These are phyloP conservation scores for Hemithea aestivaria DNA, from an alignment of 2,888 invertebrate species.

Conservation along the genomic window DNA sequence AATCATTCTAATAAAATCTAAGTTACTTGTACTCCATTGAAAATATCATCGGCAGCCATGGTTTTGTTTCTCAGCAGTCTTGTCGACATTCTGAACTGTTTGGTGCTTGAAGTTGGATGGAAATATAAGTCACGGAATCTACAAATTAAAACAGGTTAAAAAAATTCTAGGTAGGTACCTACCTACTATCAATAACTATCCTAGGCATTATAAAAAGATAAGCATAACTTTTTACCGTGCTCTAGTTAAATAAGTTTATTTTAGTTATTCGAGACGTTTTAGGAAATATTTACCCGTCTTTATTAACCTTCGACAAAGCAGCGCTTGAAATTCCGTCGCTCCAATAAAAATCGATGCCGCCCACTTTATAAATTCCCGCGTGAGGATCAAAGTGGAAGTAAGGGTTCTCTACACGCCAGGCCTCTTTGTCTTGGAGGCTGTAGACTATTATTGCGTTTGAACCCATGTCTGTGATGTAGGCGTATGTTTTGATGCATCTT, in stretches of 20 bases:
- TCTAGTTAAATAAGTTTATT: no score
- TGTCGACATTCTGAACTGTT: slow-evolving; percentile 87
- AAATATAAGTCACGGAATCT: slow-evolving; percentile 84
- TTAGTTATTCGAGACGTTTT: no score
- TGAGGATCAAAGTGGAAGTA: slow-evolving; percentile 89
- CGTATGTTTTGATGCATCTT: slow-evolving; percentile 80
- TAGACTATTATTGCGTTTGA: slow-evolving; percentile 87
- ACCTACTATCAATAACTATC: no score
- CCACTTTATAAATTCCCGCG: slow-evolving; percentile 83
- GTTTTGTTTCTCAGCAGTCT: slow-evolving; percentile 82
- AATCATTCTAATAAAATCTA: slow-evolving; percentile 9
- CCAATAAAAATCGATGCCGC: slow-evolving; percentile 89
- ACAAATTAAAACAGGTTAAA: slow-evolving; percentile 21
- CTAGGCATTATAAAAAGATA: no score
- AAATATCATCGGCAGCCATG: slow-evolving; percentile 77
- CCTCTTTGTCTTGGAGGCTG: slow-evolving; percentile 80
- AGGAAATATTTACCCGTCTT: slow-evolving; percentile 54
- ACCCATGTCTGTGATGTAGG: slow-evolving; percentile 86
- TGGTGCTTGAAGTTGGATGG: slow-evolving; percentile 86
- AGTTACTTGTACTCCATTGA: slow-evolving; percentile 81
- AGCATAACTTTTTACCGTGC: no score
- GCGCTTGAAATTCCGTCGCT: slow-evolving; percentile 87
- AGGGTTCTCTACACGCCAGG: slow-evolving; percentile 87
- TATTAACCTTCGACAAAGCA: slow-evolving; percentile 75
- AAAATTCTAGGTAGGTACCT: no score